Evolutionary conservation across 2,888 invertebrate species (phyloP), one percentile per base, ranked within the genome.

Genomic region (Lithophane ornitopus): DNA sequence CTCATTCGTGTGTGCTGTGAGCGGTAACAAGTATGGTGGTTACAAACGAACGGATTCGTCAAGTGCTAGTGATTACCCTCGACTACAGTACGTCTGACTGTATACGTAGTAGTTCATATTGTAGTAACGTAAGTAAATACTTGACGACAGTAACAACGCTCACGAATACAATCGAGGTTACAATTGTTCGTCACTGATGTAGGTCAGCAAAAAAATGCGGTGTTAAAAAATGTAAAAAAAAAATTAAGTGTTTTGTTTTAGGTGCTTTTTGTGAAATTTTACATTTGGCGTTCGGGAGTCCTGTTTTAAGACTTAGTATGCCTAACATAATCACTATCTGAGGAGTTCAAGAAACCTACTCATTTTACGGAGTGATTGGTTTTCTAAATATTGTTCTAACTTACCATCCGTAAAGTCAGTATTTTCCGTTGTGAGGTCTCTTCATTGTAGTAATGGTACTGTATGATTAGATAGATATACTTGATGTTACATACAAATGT

Each of bases 1-100:
- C 89, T 88, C 93, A 92, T 89, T 81, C 84, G 79, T 91, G 90
- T 82, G 91, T 91, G 91, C 90, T 91, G 89, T 93, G 92, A 93
- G 90, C 89, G 87, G 86, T 77, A 77, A 90, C 88, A 85, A 81
- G 91, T 91, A 89, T 92, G 93, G 93, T 91, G 93, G 91, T 85
- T 79, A 86, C 87, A 85, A 76, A 86, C 84, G 80, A 72, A 88
- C 85, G 72, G 74, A 88, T 85, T 67, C 80, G 70, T 52, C 74
- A 76, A 74, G 78, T 74, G 78, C 39, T 84, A 82, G 70, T 79
- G 69, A 46, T 63, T 34, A 46, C 49, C 28, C 56, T 34, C 61
- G 52, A 62, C 75, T 66, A 39, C 54, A 65, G 62, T 52, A 63
- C 58, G 71, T 49, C 62, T 39, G 58, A 69, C 75, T 78, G 54